A percentile compares a stretch with the other conserved stretches of the same genome.
Conservation (phyloP, 2,113 vertebrate genomes). For the Epinephelus moara region DNA sequence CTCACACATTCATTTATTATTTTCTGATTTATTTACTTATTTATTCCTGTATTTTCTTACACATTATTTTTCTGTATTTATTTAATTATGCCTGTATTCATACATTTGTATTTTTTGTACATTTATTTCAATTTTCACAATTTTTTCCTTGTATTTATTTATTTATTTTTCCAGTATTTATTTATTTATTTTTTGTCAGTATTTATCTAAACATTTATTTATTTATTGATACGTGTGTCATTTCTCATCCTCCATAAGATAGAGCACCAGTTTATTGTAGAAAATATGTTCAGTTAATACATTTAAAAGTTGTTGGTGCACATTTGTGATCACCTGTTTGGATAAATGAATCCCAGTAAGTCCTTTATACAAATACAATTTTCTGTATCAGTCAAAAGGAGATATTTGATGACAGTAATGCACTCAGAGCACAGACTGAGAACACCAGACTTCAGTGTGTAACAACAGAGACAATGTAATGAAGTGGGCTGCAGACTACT, state of each 20-base stretch:
- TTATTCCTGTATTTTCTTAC: too few relatives aligned
- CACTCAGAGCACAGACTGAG: background rate
- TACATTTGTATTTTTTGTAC: too few relatives aligned
- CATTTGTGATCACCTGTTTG: background rate
- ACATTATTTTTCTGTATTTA: too few relatives aligned
- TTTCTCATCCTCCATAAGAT: background rate
- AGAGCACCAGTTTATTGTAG: background rate
- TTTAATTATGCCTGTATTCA: too few relatives aligned
- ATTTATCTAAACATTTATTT: too few relatives aligned
- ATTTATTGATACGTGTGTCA: too few relatives aligned
- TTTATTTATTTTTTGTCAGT: too few relatives aligned
- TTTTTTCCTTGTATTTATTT: too few relatives aligned
- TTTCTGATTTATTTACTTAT: too few relatives aligned
- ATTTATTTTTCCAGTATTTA: too few relatives aligned
- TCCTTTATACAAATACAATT: background rate
- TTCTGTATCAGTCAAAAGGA: background rate
- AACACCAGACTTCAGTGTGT: constrained; percentile 10
- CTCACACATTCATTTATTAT: too few relatives aligned
- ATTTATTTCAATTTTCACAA: too few relatives aligned
- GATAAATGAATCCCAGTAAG: background rate
- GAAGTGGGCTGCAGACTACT: constrained; percentile 9
- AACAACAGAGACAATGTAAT: constrained; percentile 1
- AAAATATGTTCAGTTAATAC: background rate
- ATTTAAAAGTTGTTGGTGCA: background rate
- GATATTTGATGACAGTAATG: background rate